A percentile compares a stretch with the other conserved stretches of the same genome.
These are phyloP conservation scores for Anguilla obscura DNA, from an alignment of 2,797 vertebrate genomes.

Conservation along the genomic window DNA sequence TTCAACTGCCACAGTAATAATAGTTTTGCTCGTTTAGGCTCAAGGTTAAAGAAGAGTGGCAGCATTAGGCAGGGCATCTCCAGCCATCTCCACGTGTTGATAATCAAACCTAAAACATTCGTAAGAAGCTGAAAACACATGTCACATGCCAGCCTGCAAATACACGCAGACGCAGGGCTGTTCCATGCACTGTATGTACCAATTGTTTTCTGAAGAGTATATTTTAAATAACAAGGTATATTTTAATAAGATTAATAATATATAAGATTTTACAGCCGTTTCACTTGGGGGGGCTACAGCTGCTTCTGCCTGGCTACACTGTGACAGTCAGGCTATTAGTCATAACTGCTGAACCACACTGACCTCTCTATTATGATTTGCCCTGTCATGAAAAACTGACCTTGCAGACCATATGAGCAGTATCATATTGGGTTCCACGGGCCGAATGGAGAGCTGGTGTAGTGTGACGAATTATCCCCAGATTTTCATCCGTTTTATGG, in stretches of 20 bases:
- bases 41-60: background rate
- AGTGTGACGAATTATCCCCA: background rate
- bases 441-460: background rate
- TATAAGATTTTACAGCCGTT: too few relatives aligned
- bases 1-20: background rate
- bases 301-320: background rate
- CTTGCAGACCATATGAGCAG: background rate
- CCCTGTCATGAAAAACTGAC: background rate
- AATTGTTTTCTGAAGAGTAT: too few relatives aligned
- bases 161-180: too few relatives aligned
- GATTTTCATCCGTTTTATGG: background rate
- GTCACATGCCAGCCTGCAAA: too few relatives aligned
- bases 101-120: too few relatives aligned
- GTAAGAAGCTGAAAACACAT: too few relatives aligned
- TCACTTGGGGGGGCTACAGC: background rate
- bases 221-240: too few relatives aligned
- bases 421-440: background rate
- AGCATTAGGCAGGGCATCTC: background rate
- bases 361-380: background rate
- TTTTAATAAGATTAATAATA: too few relatives aligned
- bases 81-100: background rate
- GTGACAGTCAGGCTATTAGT: constrained; percentile 3
- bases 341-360: background rate
- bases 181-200: too few relatives aligned
- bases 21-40: background rate